Evolutionary conservation across 2,113 vertebrate genomes (phyloP), one percentile per base, ranked within the genome.

Genomic region (Pygoscelis antarcticus): DNA sequence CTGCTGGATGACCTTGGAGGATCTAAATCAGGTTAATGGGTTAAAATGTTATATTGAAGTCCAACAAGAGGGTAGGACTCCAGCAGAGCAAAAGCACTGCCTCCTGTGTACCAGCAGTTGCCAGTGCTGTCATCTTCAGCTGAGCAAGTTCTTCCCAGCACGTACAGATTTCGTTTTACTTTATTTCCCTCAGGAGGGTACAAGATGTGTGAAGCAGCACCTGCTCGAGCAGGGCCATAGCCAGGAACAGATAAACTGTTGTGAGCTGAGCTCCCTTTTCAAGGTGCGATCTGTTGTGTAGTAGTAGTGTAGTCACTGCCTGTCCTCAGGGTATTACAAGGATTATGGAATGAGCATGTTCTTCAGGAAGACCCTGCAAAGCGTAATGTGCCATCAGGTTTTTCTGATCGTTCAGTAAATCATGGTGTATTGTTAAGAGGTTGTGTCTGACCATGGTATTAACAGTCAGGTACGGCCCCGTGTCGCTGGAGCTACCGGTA

Each of bases 381-480:
- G 36, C 2, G 3, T 21, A 27, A 23, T 0, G 11, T 89, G 20
- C 64, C 16, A 11, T 42, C 22, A 29, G 60, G 3, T 74, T 54
- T 69, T 81, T 64, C 40, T 64, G 17, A 46, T 38, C 0, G 0
- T 46, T 70, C 19, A 42, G 34, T 40, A 32, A 29, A 16, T 47
- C 16, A 2, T 18, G n/a, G 9, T 34, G 13, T n/a, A 12, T 29
- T 13, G 11, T 26, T 49, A 49, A 29, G 36, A 83, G 27, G 6
- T 55, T 49, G 38, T 27, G n/a, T 66, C 46, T 93, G 19, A 52
- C 54, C 34, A 5, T 7, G 26, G 15, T 32, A 3, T 84, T 69
- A 61, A 25, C n/a, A 10, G 30, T 36, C 0, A 0, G 22, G 21
- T 57, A 26, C 2, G 1, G 7, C 16, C 29, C 52, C 0, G 0